Evolutionary conservation across 2,113 vertebrate species (phyloP), one percentile per base, ranked within the genome.

Genomic region (Lonchura striata): DNA sequence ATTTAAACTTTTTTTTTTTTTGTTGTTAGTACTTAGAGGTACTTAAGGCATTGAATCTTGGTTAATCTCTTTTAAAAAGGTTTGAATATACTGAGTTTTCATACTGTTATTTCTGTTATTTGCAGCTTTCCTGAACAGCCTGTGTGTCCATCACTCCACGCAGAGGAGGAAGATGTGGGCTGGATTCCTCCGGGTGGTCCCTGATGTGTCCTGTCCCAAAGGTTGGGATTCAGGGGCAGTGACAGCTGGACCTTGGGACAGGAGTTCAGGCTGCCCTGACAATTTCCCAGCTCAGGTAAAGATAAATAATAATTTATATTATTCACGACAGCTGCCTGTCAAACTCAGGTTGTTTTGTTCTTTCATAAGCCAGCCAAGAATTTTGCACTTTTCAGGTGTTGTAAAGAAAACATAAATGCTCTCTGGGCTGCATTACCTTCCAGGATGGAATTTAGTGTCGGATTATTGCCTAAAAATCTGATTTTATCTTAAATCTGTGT

Each of bases 71-170:
- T 66, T 39, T 4, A 8, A 64, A 84, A 75, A 56, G 5, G 3
- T 13, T 27, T 27, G 21, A 50, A 10, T 31, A 14, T 41, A 8
- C 20, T 35, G 47, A 59, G 8, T 68, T 63, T 61, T 41, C 12
- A 4, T 17, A 2, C 3, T 39, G 35, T 24, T 52, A 3, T 11
- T 5, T n/a, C 3, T 39, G 35, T 24, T 52, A 3, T 11, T 5
- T n/a, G n/a, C 59, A 66, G 14, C 6, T 66, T 65, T 63, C 0
- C 0, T 35, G 57, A 28, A 4, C 22, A 30, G 20, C 44, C 7
- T 12, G 47, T 11, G 37, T 4, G 4, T 18, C 31, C 52, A 17
- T 49, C 47, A 7, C 31, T 46, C 46, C 61, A 49, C 2, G 5
- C 25, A 31, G 27, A 13, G 16, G 6, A 30, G 39, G 42, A 33